Evolutionary conservation across 2,797 vertebrate genomes (phyloP).

Genomic region (Aulostomus chinensis): DNA sequence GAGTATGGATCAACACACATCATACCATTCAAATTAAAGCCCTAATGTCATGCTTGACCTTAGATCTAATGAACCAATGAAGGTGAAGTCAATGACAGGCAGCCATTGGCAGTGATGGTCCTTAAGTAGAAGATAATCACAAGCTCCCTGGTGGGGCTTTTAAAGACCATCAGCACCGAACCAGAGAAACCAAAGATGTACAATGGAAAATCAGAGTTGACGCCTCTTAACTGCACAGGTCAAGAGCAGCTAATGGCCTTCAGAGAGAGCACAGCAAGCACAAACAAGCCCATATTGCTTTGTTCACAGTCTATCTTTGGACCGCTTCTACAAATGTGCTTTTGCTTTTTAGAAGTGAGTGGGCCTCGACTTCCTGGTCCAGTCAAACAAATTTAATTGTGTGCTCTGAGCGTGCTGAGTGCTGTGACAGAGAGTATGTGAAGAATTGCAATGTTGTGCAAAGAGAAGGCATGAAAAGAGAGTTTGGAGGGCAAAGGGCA

Average conservation of each 20-base stretch:
- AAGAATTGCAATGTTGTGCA: slow-evolving; percentile 21
- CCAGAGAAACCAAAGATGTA: slow-evolving; percentile 53
- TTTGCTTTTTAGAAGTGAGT: slow-evolving; percentile 38
- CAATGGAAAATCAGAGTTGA: slow-evolving; percentile 62
- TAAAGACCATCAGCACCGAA: slow-evolving; percentile 66
- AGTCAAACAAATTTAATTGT: slow-evolving; percentile 67
- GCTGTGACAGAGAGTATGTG: slow-evolving; percentile 40
- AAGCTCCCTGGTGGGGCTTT: slow-evolving; percentile 56
- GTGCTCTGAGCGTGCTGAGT: slow-evolving; percentile 56
- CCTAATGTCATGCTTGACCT: slow-evolving; percentile 37
- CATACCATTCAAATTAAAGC: not conserved
- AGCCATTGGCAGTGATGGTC: slow-evolving; percentile 27
- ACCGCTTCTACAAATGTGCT: slow-evolving; percentile 7
- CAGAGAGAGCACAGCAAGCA: slow-evolving; percentile 50
- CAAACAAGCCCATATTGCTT: slow-evolving; percentile 45
- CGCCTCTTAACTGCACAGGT: slow-evolving; percentile 65
- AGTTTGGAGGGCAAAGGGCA: slow-evolving; percentile 30
- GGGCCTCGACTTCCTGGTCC: slow-evolving; percentile 51
- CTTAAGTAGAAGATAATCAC: slow-evolving; percentile 62
- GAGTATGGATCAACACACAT: slow-evolving; percentile 6
- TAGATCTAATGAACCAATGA: slow-evolving; percentile 31
- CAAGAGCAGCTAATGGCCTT: slow-evolving; percentile 64
- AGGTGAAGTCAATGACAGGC: slow-evolving; percentile 52
- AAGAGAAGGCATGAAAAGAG: slow-evolving; percentile 1
- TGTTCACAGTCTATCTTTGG: slow-evolving; percentile 51